Percentiles rank a stretch among this genome's conserved stretches.
Evolutionary conservation across 1,140 invertebrate species (phyloP).

Genomic region (Drosophila lacteicornis): DNA sequence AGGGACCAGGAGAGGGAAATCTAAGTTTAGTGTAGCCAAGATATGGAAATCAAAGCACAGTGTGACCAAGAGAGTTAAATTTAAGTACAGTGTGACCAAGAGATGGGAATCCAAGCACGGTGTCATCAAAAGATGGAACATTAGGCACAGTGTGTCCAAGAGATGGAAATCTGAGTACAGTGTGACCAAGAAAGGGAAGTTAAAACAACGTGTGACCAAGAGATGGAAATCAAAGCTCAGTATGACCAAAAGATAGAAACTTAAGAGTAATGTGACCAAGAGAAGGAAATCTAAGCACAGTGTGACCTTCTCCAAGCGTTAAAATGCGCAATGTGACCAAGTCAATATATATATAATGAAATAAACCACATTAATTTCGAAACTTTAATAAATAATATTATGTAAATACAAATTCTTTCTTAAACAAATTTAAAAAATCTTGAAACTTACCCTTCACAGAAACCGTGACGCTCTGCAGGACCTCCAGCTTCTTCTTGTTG

Average conservation of each 20-base stretch:
- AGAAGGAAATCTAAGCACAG: neutral
- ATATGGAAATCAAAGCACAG: neutral
- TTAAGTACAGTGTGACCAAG: no score
- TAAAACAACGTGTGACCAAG: no score
- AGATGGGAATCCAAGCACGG: no score
- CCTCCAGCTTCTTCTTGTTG: constrained; percentile 85
- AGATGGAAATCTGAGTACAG: no score
- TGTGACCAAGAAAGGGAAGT: no score
- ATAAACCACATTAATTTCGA: no score
- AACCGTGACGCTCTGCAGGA: constrained; percentile 85
- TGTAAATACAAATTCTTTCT: neutral
- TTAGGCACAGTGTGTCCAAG: neutral
- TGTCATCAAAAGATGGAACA: neutral
- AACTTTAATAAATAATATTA: no score
- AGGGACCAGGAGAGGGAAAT: neutral
- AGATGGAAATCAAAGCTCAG: no score
- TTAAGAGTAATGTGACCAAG: neutral
- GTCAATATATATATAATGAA: no score
- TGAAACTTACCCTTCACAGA: constrained; percentile 85
- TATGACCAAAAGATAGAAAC: neutral
- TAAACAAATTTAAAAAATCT: neutral
- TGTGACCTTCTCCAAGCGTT: neutral
- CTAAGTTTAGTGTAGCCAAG: neutral
- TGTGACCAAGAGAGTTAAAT: neutral
- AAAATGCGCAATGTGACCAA: neutral